Evolutionary conservation across 2,113 vertebrate species (phyloP).

Genomic region (Tetrao urogallus): DNA sequence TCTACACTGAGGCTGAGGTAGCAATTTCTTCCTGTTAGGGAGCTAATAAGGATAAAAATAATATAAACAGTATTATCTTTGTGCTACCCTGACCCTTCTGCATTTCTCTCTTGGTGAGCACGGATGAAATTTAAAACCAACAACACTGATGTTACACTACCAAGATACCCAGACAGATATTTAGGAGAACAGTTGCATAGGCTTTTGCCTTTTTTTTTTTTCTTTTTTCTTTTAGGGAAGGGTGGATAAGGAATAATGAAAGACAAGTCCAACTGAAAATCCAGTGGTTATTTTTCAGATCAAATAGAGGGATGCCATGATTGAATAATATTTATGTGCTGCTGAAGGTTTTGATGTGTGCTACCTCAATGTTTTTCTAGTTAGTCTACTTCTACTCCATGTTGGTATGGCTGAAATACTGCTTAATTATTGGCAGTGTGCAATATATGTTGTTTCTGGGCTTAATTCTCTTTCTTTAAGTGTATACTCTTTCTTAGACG

Average conservation of each 20-base stretch:
- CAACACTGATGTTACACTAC: neutral
- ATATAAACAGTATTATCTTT: neutral
- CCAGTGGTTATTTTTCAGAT: neutral
- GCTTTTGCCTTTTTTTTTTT: neutral
- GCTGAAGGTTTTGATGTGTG: neutral
- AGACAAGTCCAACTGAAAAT: neutral
- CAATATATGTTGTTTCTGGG: neutral
- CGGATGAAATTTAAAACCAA: neutral
- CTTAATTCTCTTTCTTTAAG: neutral
- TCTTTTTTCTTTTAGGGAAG: neutral
- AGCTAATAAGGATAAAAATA: constrained; percentile 4
- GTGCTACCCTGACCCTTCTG: neutral
- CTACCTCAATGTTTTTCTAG: neutral
- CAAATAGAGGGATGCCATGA: neutral
- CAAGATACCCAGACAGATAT: neutral
- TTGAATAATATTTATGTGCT: neutral
- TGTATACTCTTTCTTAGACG: neutral
- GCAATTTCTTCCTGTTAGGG: neutral
- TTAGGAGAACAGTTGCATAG: neutral
- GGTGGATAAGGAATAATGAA: neutral
- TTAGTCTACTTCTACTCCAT: neutral
- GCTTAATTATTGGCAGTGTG: neutral
- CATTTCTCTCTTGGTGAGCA: neutral
- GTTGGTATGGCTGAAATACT: neutral
- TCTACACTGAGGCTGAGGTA: neutral